Evolutionary conservation across 2,113 vertebrate species (phyloP), one percentile per base, ranked within the genome.

Genomic region (Oncorhynchus clarkii): DNA sequence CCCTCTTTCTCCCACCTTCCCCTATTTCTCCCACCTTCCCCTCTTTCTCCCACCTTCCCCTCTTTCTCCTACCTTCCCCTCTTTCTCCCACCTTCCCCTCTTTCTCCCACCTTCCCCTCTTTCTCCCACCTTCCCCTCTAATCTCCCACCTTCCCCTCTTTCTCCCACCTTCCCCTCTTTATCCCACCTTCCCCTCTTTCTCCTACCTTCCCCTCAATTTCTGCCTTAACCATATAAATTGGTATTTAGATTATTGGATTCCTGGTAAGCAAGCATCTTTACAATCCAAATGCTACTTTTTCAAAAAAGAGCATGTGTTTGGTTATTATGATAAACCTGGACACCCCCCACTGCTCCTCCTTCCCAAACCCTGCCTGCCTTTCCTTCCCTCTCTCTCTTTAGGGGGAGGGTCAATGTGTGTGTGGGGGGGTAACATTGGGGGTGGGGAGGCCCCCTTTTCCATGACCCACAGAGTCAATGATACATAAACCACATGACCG

Each of bases 401-500:
- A 48, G 81, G 84, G 82, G 82, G 80, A 86, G 82, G 79, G 82
- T 75, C 80, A 24, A 45, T 65, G 59, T 71, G 57, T 65, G 49
- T n/a, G 24, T 27, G 54, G 70, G 74, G 27, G 75, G 73, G 49
- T 31, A 48, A 72, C 39, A 57, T 14, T 14, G 26, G 83, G 75
- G 75, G 79, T n/a, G 51, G 76, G 83, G 76, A 51, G 78, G 39
- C 9, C 84, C 87, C 85, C 89, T 87, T 90, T 92, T 91, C 89
- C 87, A 77, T 92, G 93, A 91, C 91, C 91, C 89, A 80, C 78
- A 83, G 87, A 89, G 91, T 93, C 92, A 90, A 88, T 88, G 89
- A 93, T 94, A 94, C 92, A 94, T 93, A 95, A 95, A 91, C 93
- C 95, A 95, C 94, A 95, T 94, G 95, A 96, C 93, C 91, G 91